Base-by-base conservation (phyloP, 2,113 vertebrate genomes). In the Tympanuchus pallidicinctus region DNA sequence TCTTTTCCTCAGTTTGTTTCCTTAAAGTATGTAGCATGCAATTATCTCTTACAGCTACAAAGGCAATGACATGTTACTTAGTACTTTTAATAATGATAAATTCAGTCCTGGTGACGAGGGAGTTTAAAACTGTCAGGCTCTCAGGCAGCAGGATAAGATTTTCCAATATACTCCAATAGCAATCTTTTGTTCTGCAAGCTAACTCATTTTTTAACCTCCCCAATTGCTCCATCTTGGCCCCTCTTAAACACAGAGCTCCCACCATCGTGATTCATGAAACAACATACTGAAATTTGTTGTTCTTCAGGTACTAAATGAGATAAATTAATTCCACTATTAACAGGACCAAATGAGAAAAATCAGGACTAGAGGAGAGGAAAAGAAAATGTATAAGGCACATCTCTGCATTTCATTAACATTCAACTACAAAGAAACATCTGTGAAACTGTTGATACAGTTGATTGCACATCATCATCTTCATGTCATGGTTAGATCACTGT, bases 11-110 rank as follows among this genome's bases (percentile, higher is more conserved):
- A 75, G 82, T 95, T 96, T 95, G 89, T 92, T 97, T 97, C 96
- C 96, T 97, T 96, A 95, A 96, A 97, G 92, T 82, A 93, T 56
- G 81, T 78, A 97, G 90, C 87, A 96, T 94, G 94, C 96, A 98
- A 98, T 98, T 97, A 97, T 92, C 96, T 96, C 43, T 21, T 79
- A 67, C 76, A 79, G 93, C 28, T 61, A 94, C 34, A 95, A 70
- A 96, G 96, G 86, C 92, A 97, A 95, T 83, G 89, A 95, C 91
- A 97, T 94, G 91, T 95, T 97, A 95, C 92, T 97, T 96, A 92
- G 90, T 93, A 94, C 93, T 95, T 96, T 92, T 94, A 96, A 91
- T 89, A 89, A 91, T 75, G 82, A 97, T 64, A 95, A 96, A 96
- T 97, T 92, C 91, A 94, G 76, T 80, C 75, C 59, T 95, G 86